Conservation (phyloP, 1,140 invertebrate species). For the Solenopsis invicta region DNA sequence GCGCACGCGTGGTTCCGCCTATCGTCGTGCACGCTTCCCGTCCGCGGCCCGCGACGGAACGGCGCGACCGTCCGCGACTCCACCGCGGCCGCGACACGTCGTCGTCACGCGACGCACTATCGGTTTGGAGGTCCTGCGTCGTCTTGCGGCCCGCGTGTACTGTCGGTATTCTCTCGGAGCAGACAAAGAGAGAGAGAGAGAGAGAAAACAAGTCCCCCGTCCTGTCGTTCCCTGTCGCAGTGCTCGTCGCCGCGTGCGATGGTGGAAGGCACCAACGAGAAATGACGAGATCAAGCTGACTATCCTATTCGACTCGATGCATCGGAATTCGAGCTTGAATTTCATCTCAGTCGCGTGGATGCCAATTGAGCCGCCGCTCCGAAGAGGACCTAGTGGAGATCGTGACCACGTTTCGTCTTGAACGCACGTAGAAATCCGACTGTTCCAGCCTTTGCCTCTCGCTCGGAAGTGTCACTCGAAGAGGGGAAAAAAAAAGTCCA, state of each 20-base stretch:
- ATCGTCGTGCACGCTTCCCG: slow-evolving; percentile 75
- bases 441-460: background rate
- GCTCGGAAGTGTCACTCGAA: background rate
- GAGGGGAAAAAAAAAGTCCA: background rate
- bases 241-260: slow-evolving; percentile 1
- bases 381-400: background rate
- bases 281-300: background rate
- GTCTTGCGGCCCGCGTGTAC: slow-evolving; percentile 25
- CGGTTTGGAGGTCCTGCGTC: slow-evolving; percentile 52
- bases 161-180: background rate
- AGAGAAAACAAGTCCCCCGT: background rate
- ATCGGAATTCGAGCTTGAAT: background rate
- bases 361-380: background rate
- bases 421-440: background rate
- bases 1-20: slow-evolving; percentile 81
- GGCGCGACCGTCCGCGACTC: slow-evolving; percentile 60
- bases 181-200: slow-evolving; percentile 4
- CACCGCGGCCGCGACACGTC: slow-evolving; percentile 65
- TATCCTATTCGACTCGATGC: background rate
- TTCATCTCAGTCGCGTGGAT: background rate
- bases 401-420: background rate
- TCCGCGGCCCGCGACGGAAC: slow-evolving; percentile 47
- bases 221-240: background rate
- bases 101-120: slow-evolving; percentile 67
- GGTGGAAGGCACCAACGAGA: too few species aligned